Evolutionary conservation across 2,113 vertebrate genomes (phyloP).

Genomic region (Mesocricetus auratus): DNA sequence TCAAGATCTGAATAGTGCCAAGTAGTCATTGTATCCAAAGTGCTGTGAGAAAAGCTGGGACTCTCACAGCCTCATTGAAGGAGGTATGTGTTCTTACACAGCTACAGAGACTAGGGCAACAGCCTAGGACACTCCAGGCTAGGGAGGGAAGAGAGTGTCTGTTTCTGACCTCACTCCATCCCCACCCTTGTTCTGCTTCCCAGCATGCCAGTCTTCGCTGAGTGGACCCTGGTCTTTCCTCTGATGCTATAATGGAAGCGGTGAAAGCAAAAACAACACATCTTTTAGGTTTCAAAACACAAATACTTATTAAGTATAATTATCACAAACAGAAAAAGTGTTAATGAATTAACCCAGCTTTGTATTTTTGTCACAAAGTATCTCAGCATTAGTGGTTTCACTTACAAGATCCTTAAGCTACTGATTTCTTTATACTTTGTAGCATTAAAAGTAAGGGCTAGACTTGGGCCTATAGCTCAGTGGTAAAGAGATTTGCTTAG

Average conservation of each 20-base stretch:
- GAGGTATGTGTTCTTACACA: no score
- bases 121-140: background rate
- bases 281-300: background rate
- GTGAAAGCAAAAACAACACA: background rate
- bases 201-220: background rate
- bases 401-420: slow-evolving; percentile 9
- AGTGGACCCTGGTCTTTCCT: background rate
- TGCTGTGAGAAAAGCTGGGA: background rate
- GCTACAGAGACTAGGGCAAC: background rate
- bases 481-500: background rate
- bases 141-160: background rate
- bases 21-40: background rate
- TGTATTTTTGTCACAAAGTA: background rate
- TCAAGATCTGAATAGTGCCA: background rate
- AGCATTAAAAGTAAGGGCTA: background rate
- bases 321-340: background rate
- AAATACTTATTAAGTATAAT: background rate
- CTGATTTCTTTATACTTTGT: background rate
- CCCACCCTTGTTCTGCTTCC: background rate
- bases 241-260: background rate
- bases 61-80: background rate
- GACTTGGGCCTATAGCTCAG: background rate
- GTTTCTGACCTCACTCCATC: background rate
- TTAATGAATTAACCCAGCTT: background rate
- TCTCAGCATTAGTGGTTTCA: background rate